phyloP scores from a whole-genome alignment of 2,888 invertebrate genomes.

The Agrypnus murinus region DNA sequence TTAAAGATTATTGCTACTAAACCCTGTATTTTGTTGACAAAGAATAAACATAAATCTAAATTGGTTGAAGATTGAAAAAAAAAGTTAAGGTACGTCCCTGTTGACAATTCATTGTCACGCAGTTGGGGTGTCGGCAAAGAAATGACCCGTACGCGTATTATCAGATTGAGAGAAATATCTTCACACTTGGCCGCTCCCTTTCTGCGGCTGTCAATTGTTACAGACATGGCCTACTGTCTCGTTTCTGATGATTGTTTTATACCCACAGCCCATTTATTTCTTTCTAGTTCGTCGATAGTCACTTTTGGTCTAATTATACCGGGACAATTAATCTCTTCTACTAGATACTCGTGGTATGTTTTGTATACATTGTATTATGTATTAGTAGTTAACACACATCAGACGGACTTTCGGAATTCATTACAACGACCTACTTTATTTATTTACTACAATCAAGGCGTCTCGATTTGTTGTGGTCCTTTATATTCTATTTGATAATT shows the following conservation, averaged over 20 bases:
- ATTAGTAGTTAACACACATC: conserved; percentile 12
- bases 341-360: too few relatives aligned
- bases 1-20: too few relatives aligned
- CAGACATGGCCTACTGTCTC: conserved; percentile 51
- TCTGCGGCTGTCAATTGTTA: conserved; percentile 60
- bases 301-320: conserved; percentile 40
- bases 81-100: conserved; percentile 44
- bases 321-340: conserved; percentile 42
- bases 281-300: conserved; percentile 35
- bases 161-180: conserved; percentile 61
- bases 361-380: too few relatives aligned
- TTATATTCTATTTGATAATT: too few relatives aligned
- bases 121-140: conserved; percentile 54
- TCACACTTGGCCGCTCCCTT: conserved; percentile 59
- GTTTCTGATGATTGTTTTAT: conserved; percentile 47
- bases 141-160: conserved; percentile 60
- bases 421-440: conserved; percentile 8
- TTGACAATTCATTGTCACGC: conserved; percentile 34
- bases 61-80: background rate
- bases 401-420: background rate
- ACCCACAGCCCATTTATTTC: conserved; percentile 41
- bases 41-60: background rate
- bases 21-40: too few relatives aligned
- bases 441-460: too few relatives aligned
- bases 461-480: too few relatives aligned